Conservation (phyloP, 2,888 invertebrate genomes). For the Tethea ocularis region DNA sequence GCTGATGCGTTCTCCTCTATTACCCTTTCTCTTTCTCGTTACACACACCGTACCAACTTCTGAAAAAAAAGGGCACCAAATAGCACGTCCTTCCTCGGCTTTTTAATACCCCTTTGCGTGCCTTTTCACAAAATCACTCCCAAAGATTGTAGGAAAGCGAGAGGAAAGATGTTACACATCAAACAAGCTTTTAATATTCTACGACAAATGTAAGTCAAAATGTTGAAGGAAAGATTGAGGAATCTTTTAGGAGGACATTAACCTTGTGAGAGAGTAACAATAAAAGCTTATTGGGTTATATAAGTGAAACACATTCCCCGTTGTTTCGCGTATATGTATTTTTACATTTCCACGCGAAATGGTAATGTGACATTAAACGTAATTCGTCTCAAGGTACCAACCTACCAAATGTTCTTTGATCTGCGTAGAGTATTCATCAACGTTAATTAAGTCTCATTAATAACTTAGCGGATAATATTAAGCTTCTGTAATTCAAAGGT, state of each 20-base stretch:
- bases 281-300: slow-evolving; percentile 8
- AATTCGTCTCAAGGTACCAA: not conserved
- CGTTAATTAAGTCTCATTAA: not conserved
- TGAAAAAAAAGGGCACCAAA: too few relatives aligned
- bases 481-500: not conserved
- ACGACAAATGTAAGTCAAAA: not conserved
- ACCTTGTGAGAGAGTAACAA: slow-evolving; percentile 38
- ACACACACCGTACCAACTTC: too few relatives aligned
- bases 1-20: too few relatives aligned
- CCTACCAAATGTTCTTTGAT: not conserved
- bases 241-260: slow-evolving; percentile 17
- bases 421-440: not conserved
- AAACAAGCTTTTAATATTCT: not conserved
- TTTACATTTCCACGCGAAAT: not conserved
- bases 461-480: not conserved
- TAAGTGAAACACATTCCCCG: slow-evolving; percentile 8
- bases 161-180: too few relatives aligned
- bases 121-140: too few relatives aligned
- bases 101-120: too few relatives aligned
- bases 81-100: too few relatives aligned
- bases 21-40: too few relatives aligned
- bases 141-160: too few relatives aligned
- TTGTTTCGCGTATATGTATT: not conserved
- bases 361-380: not conserved
- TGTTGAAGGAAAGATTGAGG: not conserved